Base-by-base conservation (phyloP, 2,797 vertebrate genomes). In the Pipistrellus pipistrellus region DNA sequence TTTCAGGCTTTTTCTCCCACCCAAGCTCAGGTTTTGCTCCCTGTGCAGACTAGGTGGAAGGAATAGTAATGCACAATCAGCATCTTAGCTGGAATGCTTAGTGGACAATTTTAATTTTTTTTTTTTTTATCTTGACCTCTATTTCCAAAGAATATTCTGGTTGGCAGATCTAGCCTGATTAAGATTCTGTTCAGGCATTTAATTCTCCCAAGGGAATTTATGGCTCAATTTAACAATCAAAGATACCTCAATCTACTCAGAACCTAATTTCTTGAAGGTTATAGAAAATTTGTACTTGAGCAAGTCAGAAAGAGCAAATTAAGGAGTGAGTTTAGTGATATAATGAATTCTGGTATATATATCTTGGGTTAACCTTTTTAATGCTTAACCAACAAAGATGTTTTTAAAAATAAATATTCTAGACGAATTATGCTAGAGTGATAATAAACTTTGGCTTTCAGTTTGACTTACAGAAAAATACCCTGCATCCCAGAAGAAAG, bases 61-160 rank as follows among this genome's bases (percentile, higher is more conserved):
- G 48, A n/a, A 30, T 20, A 92, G 53, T 20, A 32, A 76, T 51
- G 62, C 57, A n/a, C 7, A 11, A 25, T 95, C 95, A 96, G 96
- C 93, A 25, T 82, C 93, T 88, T 57, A 59, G 82, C 77, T 95
- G 73, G 93, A 90, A 53, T 95, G 94, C 95, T 96, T 84, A 0
- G 0, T 69, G 96, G 93, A 82, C 97, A 97, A 0, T 88, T 94
- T 90, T 71, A 38, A 82, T 68, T 44, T 66, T 68, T 88, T 85
- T 53, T 92, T 68, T 88, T 85, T 53, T 92, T 87, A 73, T 80
- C 91, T 88, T 95, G 96, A 97, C 97, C 96, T 96, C 88, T 91
- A 82, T 85, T 95, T 94, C 94, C 71, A 18, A 66, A 95, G 95
- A 97, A 69, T 87, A 90, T 81, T 57, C 92, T 51, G 17, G 44